Evolutionary conservation across 2,113 vertebrate genomes (phyloP), one percentile per base, ranked within the genome.

Genomic region (Chascanopsetta lugubris): DNA sequence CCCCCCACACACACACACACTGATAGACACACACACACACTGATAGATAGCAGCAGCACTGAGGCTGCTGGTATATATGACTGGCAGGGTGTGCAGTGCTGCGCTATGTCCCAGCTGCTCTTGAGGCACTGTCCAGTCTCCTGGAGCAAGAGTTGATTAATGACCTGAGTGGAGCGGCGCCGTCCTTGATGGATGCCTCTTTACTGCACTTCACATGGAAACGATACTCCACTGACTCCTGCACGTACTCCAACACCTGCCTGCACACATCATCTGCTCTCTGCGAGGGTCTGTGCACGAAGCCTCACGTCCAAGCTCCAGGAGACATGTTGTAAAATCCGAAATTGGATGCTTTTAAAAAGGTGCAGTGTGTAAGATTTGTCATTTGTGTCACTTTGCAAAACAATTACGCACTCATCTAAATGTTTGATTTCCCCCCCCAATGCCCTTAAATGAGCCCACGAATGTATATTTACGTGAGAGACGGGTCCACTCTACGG

Each of bases 81-180:
- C 59, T 72, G 78, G 75, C 64, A 60, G 80, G 58, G 55, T 6
- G 58, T 59, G 60, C 13, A 49, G 43, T 18, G 58, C 43, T 50
- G 25, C 70, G 58, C 60, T 61, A 20, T 58, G 75, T 27, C 70
- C 49, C 48, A n/a, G 64, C 78, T 72, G 71, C 62, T 82, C 61
- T 69, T 61, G 50, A 61, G 48, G 64, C 76, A 55, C 69, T 73
- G 67, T 65, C 69, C 77, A 81, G 75, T 82, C 86, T 77, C 75
- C 72, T 77, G 29, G 0, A 62, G 72, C 51, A 42, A 74, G 51
- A 8, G 21, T 57, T 87, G 85, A 90, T 87, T 85, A 85, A 88
- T 83, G 77, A 79, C 65, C 70, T 75, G 47, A 10, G 71, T 42
- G 75, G 22, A 46, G 58, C 43, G 25, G 50, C 72, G 53, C 55